Evolutionary conservation across 2,888 invertebrate genomes (phyloP), one percentile per base, ranked within the genome.

Genomic region (Nephrotoma appendiculata): DNA sequence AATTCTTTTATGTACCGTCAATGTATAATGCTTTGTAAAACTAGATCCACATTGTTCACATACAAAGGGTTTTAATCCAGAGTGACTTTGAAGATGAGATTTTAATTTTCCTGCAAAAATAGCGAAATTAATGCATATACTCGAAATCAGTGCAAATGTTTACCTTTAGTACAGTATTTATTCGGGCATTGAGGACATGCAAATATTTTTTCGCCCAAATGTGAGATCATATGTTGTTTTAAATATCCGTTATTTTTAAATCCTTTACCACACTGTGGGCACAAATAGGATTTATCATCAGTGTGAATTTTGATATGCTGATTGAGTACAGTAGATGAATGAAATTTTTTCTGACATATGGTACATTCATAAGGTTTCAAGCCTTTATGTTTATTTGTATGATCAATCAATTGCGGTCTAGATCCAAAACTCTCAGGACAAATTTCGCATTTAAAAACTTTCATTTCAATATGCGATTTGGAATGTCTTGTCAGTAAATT

Each of bases 1-100:
- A 19, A 94, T 94, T 85, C 94, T 90, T 89, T 93, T 92, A 89
- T 95, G 95, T 85, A 95, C 93, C 89, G 94, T 94, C 44, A 95
- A 90, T 0, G 93, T 93, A 88, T 92, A 93, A 1, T 92, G 91
- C 87, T 93, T 93, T 0, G 93, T 93, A 89, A 94, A 94, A 41
- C 92, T 89, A 87, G 94, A 93, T 11, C 93, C 93, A 88, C 95
- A 95, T 87, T 93, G 92, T 41, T 94, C 93, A 88, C 95, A 95
- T 87, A 93, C 93, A 90, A 93, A 94, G 0, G 95, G 95, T 86
- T 94, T 88, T 15, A 92, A 93, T 11, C 93, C 92, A 0, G 92
- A 91, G 88, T 94, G 94, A 0, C 92, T 92, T 31, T 90, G 89
- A 83, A 90, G 89, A 88, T 93, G 93, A 6, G 92, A 91, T 87